Evolutionary conservation across 2,888 invertebrate genomes (phyloP).

Genomic region (Altica lythri): DNA sequence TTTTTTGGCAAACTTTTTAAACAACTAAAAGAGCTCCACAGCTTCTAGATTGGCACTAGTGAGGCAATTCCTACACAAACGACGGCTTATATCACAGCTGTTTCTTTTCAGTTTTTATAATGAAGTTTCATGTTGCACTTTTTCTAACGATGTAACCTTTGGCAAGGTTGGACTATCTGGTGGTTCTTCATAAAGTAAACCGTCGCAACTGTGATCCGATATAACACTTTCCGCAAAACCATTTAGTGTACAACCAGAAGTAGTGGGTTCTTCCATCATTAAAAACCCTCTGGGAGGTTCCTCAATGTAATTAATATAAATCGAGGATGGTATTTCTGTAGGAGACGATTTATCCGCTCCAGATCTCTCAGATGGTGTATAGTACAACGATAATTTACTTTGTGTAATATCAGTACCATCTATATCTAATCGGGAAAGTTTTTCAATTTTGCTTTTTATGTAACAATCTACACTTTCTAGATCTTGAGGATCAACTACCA

Average conservation of each 20-base stretch:
- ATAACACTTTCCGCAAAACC: conserved; percentile 38
- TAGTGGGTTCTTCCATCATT: conserved; percentile 49
- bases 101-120: conserved; percentile 41
- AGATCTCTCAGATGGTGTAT: conserved; percentile 78
- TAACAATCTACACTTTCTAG: conserved; percentile 70
- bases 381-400: conserved; percentile 77
- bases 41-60: conserved; percentile 47
- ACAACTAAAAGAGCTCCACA: conserved; percentile 22
- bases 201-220: conserved; percentile 57
- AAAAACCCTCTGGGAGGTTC: conserved; percentile 40
- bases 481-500: conserved; percentile 70
- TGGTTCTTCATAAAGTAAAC: conserved; percentile 18
- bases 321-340: conserved; percentile 59
- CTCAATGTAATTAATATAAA: conserved; percentile 72
- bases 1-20: conserved; percentile 30
- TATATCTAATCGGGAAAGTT: conserved; percentile 62
- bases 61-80: conserved; percentile 47
- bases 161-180: conserved; percentile 56
- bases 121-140: conserved; percentile 53
- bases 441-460: conserved; percentile 69
- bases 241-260: conserved; percentile 45
- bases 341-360: conserved; percentile 60
- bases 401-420: conserved; percentile 60
- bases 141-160: conserved; percentile 54
- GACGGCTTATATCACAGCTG: conserved; percentile 44